Evolutionary conservation across 2,113 vertebrate genomes (phyloP).

Genomic region (Craseonycteris thonglongyai): DNA sequence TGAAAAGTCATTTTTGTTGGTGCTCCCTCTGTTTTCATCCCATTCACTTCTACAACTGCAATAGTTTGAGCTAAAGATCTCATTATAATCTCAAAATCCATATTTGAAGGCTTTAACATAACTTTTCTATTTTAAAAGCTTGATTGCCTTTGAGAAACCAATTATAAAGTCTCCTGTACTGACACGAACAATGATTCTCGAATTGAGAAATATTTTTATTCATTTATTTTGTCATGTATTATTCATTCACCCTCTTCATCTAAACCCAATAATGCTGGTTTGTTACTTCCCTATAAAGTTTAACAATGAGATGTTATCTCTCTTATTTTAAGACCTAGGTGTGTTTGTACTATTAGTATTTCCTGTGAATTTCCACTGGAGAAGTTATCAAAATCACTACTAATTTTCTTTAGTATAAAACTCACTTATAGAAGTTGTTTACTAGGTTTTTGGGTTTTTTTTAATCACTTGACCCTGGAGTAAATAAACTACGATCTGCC

Average conservation of each 20-base stretch:
- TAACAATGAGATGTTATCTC: neutral
- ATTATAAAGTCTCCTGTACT: neutral
- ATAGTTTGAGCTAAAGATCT: neutral
- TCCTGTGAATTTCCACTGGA: neutral
- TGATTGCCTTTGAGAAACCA: slow-evolving; percentile 27
- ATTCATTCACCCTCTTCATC: slow-evolving; percentile 11
- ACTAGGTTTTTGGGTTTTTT: slow-evolving; percentile 4
- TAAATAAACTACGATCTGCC: slow-evolving; percentile 59
- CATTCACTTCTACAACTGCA: neutral
- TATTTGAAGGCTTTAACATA: neutral
- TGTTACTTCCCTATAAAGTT: neutral
- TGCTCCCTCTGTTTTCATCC: neutral
- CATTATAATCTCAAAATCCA: neutral
- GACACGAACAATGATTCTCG: neutral
- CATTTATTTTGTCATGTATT: neutral
- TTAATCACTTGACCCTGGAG: neutral
- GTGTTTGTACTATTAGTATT: neutral
- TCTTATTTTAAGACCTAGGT: neutral
- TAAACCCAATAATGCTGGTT: neutral
- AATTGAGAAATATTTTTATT: neutral
- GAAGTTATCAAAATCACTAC: neutral
- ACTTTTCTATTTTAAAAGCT: neutral
- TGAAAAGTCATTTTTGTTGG: neutral
- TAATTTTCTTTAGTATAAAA: slow-evolving; percentile 59
- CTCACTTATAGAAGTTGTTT: neutral